Percentiles rank a stretch among this genome's conserved stretches.
Evolutionary conservation across 2,888 invertebrate species (phyloP).

Genomic region (Perdita meconis): DNA sequence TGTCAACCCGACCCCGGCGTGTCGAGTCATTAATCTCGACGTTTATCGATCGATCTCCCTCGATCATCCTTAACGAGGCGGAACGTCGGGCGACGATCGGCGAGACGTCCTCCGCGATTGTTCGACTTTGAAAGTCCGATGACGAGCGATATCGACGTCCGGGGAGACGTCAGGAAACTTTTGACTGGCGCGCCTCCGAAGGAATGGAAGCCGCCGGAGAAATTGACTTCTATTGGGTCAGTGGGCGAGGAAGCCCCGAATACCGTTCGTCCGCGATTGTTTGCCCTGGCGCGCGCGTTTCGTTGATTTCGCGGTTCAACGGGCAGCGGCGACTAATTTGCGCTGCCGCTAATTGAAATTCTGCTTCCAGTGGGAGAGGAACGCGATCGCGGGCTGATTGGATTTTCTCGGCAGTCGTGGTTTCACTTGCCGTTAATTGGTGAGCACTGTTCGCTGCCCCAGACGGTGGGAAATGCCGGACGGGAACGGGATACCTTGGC

Average conservation of each 20-base stretch:
- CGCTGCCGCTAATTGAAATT: conserved; percentile 43
- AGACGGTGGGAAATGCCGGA: neutral
- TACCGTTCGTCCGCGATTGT: conserved; percentile 26
- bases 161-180: conserved; percentile 10
- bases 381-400: conserved; percentile 2
- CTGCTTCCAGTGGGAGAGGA: conserved; percentile 2
- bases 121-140: conserved; percentile 19
- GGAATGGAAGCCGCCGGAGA: conserved; percentile 68
- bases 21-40: conserved; percentile 9
- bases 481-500: neutral
- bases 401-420: conserved; percentile 21
- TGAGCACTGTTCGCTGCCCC: neutral
- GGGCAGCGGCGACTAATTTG: conserved; percentile 1
- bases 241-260: conserved; percentile 74
- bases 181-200: conserved; percentile 44
- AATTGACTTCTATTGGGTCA: conserved; percentile 79
- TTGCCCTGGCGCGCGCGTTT: conserved; percentile 31
- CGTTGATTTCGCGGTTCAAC: no score
- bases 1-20: neutral
- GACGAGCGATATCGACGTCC: neutral
- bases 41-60: neutral
- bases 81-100: neutral
- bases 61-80: neutral
- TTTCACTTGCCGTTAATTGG: conserved; percentile 32
- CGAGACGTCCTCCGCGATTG: neutral